phyloP scores from a whole-genome alignment of 2,797 vertebrate species.

The Choloepus didactylus region DNA sequence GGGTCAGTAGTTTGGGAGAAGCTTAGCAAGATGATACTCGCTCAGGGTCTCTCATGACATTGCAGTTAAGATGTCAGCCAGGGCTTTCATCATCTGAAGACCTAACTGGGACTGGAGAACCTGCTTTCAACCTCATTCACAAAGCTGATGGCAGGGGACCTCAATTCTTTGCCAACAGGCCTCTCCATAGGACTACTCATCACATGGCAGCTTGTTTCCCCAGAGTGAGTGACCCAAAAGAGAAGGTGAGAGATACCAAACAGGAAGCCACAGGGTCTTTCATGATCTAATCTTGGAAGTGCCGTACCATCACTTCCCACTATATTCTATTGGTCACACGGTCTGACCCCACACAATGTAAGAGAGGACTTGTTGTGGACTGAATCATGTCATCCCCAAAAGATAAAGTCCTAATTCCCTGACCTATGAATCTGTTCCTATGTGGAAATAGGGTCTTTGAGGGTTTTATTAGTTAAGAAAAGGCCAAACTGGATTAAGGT shows the following conservation, averaged over 20 bases:
- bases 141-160: not conserved
- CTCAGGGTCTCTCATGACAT: not conserved
- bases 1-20: not conserved
- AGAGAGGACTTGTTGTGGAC: not conserved
- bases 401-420: too few relatives aligned
- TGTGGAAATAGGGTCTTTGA: too few relatives aligned
- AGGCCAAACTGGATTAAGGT: too few relatives aligned
- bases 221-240: not conserved
- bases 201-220: not conserved
- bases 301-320: not conserved
- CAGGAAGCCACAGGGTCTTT: not conserved
- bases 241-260: not conserved
- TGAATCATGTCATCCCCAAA: too few relatives aligned
- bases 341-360: too few relatives aligned
- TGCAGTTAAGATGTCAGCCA: not conserved
- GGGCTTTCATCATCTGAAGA: not conserved
- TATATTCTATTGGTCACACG: not conserved
- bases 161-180: not conserved
- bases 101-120: not conserved
- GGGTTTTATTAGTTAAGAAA: too few relatives aligned
- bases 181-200: not conserved
- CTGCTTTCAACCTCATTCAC: not conserved
- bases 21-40: not conserved
- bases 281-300: not conserved
- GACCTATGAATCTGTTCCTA: too few relatives aligned